Base-by-base conservation (phyloP, 53 echinoderm and acorn worm genomes). In the Arbacia lixula region DNA sequence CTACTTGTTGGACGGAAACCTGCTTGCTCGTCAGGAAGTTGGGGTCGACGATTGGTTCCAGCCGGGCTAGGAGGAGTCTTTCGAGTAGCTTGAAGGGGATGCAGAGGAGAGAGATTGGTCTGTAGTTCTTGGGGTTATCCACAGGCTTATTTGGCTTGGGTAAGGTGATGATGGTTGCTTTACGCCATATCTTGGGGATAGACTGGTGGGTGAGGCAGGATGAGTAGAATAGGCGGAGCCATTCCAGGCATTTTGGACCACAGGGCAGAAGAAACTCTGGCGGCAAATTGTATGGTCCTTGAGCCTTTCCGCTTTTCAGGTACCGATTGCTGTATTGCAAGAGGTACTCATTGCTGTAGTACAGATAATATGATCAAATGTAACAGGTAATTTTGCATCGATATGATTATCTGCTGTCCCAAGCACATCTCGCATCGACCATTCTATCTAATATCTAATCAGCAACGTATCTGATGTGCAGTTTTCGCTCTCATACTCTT, bases 121-220 rank as follows among this genome's bases (percentile, higher is more conserved):
- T 31, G 39, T 91, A 91, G 85, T 46, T 85, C 73, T 91, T 88
- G n/a, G 92, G 87, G 36, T 88, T 72, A 12, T 88, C 81, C 17
- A 20, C 31, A 6, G 85, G 79, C 50, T 92, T 89, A 11, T 86
- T 86, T 1, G 88, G 88, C 40, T 85, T 92, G 9, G 81, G 85
- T 5, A 88, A 8, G 36, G 84, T 82, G 22, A 86, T 53, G 26
- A 85, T 74, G 17, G 63, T 71, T 36, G 91, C 84, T 29, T 71
- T 56, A 21, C 79, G 34, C 88, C 78, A 88, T 12, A 87, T 84
- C 60, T 91, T 75, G n/a, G 87, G 91, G 11, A 88, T 54, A 16
- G 54, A 9, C 77, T 22, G 55, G 6, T 22, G 35, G 57, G 60
- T 42, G 38, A 86, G 86, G 66, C 76, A 53, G 37, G 51, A 26